phyloP scores from a whole-genome alignment of 1,140 invertebrate genomes.

The Pseudomyrmex dendroicus region DNA sequence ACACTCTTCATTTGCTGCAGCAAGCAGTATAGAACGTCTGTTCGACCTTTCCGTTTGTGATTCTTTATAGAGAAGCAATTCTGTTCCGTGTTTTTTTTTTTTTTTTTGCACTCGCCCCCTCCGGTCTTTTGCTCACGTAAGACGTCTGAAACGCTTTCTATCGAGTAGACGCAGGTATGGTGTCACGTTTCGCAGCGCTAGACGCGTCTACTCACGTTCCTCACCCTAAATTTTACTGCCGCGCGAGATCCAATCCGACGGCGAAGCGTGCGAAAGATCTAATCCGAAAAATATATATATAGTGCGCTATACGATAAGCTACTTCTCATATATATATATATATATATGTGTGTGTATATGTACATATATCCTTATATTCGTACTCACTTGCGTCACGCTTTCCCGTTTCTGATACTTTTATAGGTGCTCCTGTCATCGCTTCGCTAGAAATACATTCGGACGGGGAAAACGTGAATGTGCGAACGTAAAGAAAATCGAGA shows the following conservation, averaged over 20 bases:
- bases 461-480: background rate
- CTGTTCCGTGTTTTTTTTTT: constrained; percentile 19
- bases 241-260: constrained; percentile 55
- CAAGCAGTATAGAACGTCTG: constrained; percentile 15
- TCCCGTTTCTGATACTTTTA: constrained; percentile 25
- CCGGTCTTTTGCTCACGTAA: constrained; percentile 31
- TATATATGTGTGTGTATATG: no score
- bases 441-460: background rate
- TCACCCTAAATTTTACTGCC: constrained; percentile 51
- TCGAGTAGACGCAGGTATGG: constrained; percentile 47
- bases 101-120: background rate
- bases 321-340: background rate
- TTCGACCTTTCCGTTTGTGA: constrained; percentile 47
- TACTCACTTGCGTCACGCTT: constrained; percentile 8
- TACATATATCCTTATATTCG: background rate
- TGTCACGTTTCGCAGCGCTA: constrained; percentile 50
- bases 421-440: background rate
- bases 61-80: constrained; percentile 17
- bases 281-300: constrained; percentile 61
- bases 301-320: constrained; percentile 38
- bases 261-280: constrained; percentile 50
- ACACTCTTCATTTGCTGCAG: background rate
- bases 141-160: constrained; percentile 57
- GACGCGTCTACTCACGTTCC: constrained; percentile 36
- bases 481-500: background rate